These are phyloP conservation scores for Drosophila nebulosa DNA, from an alignment of 1,140 invertebrate species.

Conservation along the genomic window DNA sequence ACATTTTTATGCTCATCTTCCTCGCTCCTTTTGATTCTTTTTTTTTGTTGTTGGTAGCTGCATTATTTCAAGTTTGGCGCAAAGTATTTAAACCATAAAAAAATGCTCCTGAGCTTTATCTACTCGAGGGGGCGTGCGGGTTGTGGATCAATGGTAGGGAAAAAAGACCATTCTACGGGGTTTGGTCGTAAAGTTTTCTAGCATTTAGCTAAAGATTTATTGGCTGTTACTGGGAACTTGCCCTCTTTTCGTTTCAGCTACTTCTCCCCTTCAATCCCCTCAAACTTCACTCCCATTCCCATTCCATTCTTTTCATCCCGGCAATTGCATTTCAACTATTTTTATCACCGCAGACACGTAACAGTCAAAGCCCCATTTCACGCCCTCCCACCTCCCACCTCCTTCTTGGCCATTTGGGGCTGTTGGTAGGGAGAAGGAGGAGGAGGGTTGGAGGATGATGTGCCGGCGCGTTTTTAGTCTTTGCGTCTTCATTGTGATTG, in stretches of 20 bases:
- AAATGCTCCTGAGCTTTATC: slow-evolving; percentile 8
- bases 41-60: slow-evolving; percentile 24
- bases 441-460: slow-evolving; percentile 3
- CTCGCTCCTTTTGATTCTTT: neutral
- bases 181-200: slow-evolving; percentile 51
- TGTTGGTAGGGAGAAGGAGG: no score
- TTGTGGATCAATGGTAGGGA: neutral
- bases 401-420: neutral
- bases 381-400: neutral
- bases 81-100: slow-evolving; percentile 66
- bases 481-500: slow-evolving; percentile 16
- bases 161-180: slow-evolving; percentile 45
- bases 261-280: no score
- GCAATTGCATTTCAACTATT: slow-evolving; percentile 7
- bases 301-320: neutral
- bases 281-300: no score
- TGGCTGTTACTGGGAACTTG: slow-evolving; percentile 46
- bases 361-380: slow-evolving; percentile 13
- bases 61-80: slow-evolving; percentile 59
- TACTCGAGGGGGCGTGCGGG: neutral
- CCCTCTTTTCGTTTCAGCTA: neutral
- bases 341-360: slow-evolving; percentile 53
- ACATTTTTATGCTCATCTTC: slow-evolving; percentile 33
- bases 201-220: slow-evolving; percentile 59
- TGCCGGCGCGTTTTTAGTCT: neutral